Base-by-base conservation (phyloP, 2,113 vertebrate genomes). In the Elgaria multicarinata region DNA sequence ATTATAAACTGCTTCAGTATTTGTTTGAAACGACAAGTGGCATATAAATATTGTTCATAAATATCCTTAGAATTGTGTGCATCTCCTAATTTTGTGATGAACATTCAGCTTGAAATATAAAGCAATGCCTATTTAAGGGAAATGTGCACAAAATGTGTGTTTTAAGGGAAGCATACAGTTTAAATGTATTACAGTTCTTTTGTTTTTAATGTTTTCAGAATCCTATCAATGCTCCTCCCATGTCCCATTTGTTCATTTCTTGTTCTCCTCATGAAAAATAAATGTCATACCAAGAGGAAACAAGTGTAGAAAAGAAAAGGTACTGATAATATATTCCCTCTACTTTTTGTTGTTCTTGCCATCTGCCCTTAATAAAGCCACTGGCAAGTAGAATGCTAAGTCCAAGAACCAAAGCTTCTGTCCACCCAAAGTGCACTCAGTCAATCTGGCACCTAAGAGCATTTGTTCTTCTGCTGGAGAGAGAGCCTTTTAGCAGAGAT, bases 381-480 rank as follows among this genome's bases (percentile, higher is more conserved):
- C 20, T 67, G 53, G 3, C 0, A 0, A 1, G 2, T 0, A 9
- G n/a, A 2, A 36, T 75, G 46, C 36, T 36, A 42, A 24, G 75
- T 36, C 66, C 42, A 69, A 36, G 0, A 4, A 69, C 14, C 10
- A 89, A 80, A 31, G 4, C 79, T 66, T 90, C 62, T 67, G 64
- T 10, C 86, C 83, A 6, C 1, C 26, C 16, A 26, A 91, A 81
- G 39, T 87, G 90, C 78, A 94, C 92, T 92, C 93, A 1, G 46
- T 90, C 89, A 84, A 93, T 83, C 87, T 89, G 93, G 92, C 92
- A 62, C 79, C n/a, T 91, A 39, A 36, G n/a, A 62, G n/a, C 66
- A 26, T 53, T 82, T 26, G 14, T 58, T 79, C 74, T 86, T 39
- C 79, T 95, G 86, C 84, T 62, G 62, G 66, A 36, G 50, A 89